These are phyloP conservation scores for Sarcophaga rosellei DNA, from an alignment of 2,888 invertebrate species.

Conservation along the genomic window DNA sequence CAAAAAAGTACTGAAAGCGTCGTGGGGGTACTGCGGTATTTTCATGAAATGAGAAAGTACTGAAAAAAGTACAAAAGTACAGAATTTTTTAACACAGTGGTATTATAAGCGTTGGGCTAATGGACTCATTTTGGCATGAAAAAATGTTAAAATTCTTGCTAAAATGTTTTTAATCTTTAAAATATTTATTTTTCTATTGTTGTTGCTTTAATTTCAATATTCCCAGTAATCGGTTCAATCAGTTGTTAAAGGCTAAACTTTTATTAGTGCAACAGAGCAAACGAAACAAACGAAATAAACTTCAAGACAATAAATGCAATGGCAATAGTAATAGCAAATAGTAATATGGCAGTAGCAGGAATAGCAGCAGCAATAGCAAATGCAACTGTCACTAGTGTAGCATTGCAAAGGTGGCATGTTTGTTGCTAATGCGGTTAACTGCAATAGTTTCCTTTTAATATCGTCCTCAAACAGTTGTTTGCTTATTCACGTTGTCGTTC, in stretches of 20 bases:
- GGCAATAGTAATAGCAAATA: background rate
- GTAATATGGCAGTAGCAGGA: background rate
- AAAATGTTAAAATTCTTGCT: constrained; percentile 42
- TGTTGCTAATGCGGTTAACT: constrained; percentile 51
- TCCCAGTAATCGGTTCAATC: constrained; percentile 58
- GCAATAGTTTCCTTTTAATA: constrained; percentile 57
- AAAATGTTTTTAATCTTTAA: constrained; percentile 44
- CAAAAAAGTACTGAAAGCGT: too few relatives aligned
- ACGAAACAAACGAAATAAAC: background rate
- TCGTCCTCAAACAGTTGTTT: constrained; percentile 22
- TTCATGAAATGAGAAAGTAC: too few relatives aligned
- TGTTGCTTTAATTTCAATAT: constrained; percentile 50
- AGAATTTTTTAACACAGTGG: too few relatives aligned
- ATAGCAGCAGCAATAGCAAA: background rate
- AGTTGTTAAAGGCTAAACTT: constrained; percentile 60
- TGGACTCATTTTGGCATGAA: background rate
- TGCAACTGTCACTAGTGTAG: constrained; percentile 20
- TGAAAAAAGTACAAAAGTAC: too few relatives aligned
- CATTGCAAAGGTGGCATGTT: constrained; percentile 34
- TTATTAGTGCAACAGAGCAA: constrained; percentile 56
- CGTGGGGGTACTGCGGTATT: too few relatives aligned
- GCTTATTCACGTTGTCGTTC: background rate
- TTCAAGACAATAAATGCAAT: constrained; percentile 6
- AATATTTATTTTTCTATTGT: constrained; percentile 45
- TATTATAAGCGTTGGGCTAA: background rate